Evolutionary conservation across 2,113 vertebrate genomes (phyloP).

Genomic region (Myotis lucifugus): DNA sequence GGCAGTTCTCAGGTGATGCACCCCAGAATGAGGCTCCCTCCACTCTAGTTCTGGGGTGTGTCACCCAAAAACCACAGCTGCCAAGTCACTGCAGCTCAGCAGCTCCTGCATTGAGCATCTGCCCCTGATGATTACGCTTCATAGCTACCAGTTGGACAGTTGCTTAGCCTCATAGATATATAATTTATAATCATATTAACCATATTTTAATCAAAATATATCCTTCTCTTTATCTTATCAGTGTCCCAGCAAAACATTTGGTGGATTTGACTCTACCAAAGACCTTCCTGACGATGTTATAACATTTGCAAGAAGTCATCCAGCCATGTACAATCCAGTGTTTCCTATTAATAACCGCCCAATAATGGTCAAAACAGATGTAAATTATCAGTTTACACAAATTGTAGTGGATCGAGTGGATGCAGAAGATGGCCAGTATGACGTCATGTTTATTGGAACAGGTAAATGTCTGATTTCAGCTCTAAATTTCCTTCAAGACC

Average conservation of each 20-base stretch:
- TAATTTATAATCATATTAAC: neutral
- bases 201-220: constrained; percentile 2
- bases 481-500: neutral
- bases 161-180: too few relatives aligned
- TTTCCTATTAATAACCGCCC: constrained; percentile 95
- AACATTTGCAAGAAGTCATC: constrained; percentile 97
- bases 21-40: too few relatives aligned
- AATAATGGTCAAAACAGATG: constrained; percentile 96
- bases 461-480: constrained; percentile 81
- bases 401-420: constrained; percentile 98
- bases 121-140: too few relatives aligned
- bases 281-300: constrained; percentile 98
- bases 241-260: constrained; percentile 99
- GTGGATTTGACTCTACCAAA: constrained; percentile 97
- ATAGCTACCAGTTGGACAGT: too few relatives aligned
- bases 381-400: constrained; percentile 98
- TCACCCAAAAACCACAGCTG: too few relatives aligned
- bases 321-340: constrained; percentile 97
- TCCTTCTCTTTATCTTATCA: constrained; percentile 73
- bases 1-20: too few relatives aligned
- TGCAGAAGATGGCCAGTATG: constrained; percentile 97
- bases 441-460: constrained; percentile 99
- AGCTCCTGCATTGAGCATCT: too few relatives aligned
- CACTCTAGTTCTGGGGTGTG: too few relatives aligned
- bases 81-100: too few relatives aligned